Evolutionary conservation across 2,888 invertebrate species (phyloP), one percentile per base, ranked within the genome.

Genomic region (Portevinia maculata): DNA sequence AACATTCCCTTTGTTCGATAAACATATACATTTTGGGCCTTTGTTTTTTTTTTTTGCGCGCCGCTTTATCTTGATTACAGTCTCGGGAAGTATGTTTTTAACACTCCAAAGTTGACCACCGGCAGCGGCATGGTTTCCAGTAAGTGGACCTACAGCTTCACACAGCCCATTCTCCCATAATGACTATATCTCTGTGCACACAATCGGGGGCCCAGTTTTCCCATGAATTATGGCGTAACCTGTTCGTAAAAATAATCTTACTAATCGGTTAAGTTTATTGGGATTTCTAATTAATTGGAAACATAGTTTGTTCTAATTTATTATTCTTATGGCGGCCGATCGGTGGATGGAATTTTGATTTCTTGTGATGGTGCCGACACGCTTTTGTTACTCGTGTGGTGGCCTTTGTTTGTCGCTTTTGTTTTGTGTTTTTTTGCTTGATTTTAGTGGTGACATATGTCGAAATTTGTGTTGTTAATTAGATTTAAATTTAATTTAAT

Each of bases 221-320:
- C 78, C 83, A 83, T 83, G 83, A 83, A 83, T 71, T 83, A 83
- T 83, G 78, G 83, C 78, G 65, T 78, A 83, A 83, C 83, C 78
- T 83, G 83, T 83, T 83, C 78, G 71, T 32, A 19, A 60, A 32
- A 60, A 78, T 67, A 73, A 78, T 83, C 83, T 78, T 17, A 78
- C 78, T 83, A 83, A 83, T 83, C 83, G 78, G 60, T 62, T 55
- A 53, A 73, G 71, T 78, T 83, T 83, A 83, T 83, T 83, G 78
- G 83, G 83, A 71, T 71, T 78, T 78, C 83, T 78, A 83, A 83
- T 83, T 83, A 83, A 83, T 83, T 83, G 83, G 71, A 83, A 62
- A 71, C 78, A 78, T 78, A 62, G 78, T 83, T 83, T 83, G 83
- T 83, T 83, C 83, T 83, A 78, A 83, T 83, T 83, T 83, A 83